Conservation (phyloP, 92 coral and sea anemone species). For the Umimayanthus kanabou region DNA sequence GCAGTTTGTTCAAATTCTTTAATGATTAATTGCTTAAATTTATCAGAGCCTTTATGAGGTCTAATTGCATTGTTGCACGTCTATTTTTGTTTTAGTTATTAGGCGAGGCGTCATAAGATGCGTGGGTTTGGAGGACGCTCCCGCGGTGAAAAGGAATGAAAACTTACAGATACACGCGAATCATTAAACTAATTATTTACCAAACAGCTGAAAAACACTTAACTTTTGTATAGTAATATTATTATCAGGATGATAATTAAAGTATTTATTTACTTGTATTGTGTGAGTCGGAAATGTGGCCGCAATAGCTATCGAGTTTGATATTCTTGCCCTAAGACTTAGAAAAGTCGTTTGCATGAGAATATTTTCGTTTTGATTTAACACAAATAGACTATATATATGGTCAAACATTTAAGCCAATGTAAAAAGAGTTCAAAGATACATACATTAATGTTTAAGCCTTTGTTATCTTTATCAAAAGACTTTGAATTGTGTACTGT, state of each 20-base stretch:
- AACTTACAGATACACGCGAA: not conserved
- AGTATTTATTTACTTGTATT: not conserved
- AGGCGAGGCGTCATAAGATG: not conserved
- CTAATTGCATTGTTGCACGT: slow-evolving; percentile 7
- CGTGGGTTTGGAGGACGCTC: not conserved
- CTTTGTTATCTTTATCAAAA: not conserved
- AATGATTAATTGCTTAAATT: slow-evolving; percentile 21
- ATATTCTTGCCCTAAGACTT: not conserved
- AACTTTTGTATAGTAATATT: not conserved
- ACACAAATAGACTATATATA: not conserved
- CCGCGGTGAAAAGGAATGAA: slow-evolving; percentile 12
- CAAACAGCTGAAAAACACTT: slow-evolving; percentile 30
- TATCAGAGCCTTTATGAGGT: slow-evolving; percentile 24
- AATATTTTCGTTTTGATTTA: too few species aligned
- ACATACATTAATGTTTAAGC: not conserved
- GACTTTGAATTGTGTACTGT: not conserved
- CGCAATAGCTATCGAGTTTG: not conserved
- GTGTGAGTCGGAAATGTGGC: not conserved
- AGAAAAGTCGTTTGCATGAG: too few species aligned
- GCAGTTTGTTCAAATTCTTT: slow-evolving; percentile 14
- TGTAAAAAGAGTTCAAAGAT: not conserved
- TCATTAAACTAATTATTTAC: slow-evolving; percentile 24
- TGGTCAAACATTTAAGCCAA: not conserved
- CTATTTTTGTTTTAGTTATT: slow-evolving; percentile 7
- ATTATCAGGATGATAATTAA: not conserved